Evolutionary conservation across 2,797 vertebrate genomes (phyloP).

Genomic region (Hoplostethus atlanticus): DNA sequence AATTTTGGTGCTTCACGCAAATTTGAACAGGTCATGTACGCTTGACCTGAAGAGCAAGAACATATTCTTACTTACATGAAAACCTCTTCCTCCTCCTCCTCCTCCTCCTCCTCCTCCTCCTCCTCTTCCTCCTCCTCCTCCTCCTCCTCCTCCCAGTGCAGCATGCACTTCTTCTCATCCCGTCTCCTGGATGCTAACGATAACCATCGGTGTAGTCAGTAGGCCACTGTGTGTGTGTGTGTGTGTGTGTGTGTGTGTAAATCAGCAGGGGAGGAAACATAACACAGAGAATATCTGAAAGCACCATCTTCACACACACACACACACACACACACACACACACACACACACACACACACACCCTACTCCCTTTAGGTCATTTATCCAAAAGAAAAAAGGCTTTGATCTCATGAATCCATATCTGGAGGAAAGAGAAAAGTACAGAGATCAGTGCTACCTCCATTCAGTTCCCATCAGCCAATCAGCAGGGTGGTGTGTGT

Average conservation of each 20-base stretch:
- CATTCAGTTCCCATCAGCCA: neutral
- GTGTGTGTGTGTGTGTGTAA: constrained; percentile 1
- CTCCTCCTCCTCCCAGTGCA: neutral
- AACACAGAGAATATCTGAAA: constrained; percentile 33
- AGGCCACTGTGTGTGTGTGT: constrained; percentile 9
- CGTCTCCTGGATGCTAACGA: constrained; percentile 3
- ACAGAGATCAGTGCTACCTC: neutral
- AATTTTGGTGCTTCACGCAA: too few species aligned
- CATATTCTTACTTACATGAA: too few species aligned
- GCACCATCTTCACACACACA: constrained; percentile 11
- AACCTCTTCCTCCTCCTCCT: constrained; percentile 12
- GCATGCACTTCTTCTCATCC: constrained; percentile 1
- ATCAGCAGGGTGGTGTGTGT: too few species aligned
- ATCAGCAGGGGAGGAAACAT: constrained; percentile 12
- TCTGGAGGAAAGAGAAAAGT: constrained; percentile 16
- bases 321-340: neutral
- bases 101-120: neutral
- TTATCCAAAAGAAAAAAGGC: constrained; percentile 17
- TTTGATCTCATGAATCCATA: constrained; percentile 50
- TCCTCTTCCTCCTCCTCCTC: constrained; percentile 10
- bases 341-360: neutral
- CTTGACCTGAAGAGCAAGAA: too few species aligned
- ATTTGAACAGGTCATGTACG: too few species aligned
- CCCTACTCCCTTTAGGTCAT: constrained; percentile 21
- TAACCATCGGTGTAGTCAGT: constrained; percentile 20